These are phyloP conservation scores for Percina caprodes DNA, from an alignment of 2,113 vertebrate species.

Conservation along the genomic window DNA sequence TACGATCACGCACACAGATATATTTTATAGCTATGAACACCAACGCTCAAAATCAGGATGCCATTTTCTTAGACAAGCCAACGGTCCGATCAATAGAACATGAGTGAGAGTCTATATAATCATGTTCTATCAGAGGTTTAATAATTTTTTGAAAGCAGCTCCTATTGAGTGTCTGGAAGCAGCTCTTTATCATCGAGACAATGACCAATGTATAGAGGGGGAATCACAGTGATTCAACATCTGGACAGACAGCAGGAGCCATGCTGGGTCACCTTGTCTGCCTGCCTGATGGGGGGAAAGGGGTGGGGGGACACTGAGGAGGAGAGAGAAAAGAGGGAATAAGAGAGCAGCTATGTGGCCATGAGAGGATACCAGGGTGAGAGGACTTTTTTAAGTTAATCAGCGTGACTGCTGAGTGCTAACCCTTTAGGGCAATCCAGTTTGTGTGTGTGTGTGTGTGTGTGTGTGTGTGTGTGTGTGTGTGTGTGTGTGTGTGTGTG, in stretches of 20 bases:
- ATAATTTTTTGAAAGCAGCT: slow-evolving; percentile 55
- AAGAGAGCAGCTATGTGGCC: slow-evolving; percentile 10
- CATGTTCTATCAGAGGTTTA: slow-evolving; percentile 30
- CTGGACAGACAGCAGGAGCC: slow-evolving; percentile 54
- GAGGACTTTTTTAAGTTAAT: slow-evolving; percentile 32
- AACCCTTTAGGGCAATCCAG: slow-evolving; percentile 43
- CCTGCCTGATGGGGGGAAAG: background rate
- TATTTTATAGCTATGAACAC: background rate
- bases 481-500: slow-evolving; percentile 22
- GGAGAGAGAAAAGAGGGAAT: background rate
- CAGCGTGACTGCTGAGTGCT: slow-evolving; percentile 44
- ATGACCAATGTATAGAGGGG: slow-evolving; percentile 20
- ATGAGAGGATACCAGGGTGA: slow-evolving; percentile 17
- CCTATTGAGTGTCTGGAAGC: slow-evolving; percentile 1
- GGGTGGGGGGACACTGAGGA: background rate
- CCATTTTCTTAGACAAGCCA: background rate
- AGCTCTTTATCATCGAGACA: slow-evolving; percentile 46
- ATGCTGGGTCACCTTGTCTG: slow-evolving; percentile 68
- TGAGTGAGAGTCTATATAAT: slow-evolving; percentile 38
- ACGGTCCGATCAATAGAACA: slow-evolving; percentile 37
- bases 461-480: slow-evolving; percentile 11
- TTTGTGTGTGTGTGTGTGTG: slow-evolving; percentile 17
- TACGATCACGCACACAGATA: background rate
- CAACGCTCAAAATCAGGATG: too few relatives aligned
- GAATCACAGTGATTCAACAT: slow-evolving; percentile 58